Evolutionary conservation across 2,113 vertebrate species (phyloP), one percentile per base, ranked within the genome.

Genomic region (Archocentrus centrarchus): DNA sequence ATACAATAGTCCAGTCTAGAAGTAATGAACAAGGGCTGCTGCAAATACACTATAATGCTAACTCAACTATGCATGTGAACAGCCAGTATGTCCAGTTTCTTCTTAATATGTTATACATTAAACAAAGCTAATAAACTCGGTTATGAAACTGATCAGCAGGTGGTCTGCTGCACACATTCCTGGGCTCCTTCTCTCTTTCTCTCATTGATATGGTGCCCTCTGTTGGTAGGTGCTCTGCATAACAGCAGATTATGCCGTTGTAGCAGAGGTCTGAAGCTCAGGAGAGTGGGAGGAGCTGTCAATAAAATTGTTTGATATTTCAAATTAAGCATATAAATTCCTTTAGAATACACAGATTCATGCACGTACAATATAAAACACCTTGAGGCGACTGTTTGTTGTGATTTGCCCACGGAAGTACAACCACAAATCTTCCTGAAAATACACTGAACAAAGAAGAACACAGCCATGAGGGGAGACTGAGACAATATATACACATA

Each of bases 191-290:
- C 37, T 37, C 37, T 37, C 35, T 35, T 35, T 35, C 11, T 18
- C 15, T 22, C 13, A 44, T 75, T 78, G 83, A 32, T 11, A 14
- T 11, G 30, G 15, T 0, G 73, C 87, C 89, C 85, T 47, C 93
- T 92, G 75, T 11, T 64, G 91, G 79, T 18, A 59, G 35, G 32
- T 78, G 39, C 27, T 50, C 47, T 30, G 50, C 61, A 84, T 73
- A 78, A 83, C 77, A 44, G 6, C 2, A n/a, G 35, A 39, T 84
- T 55, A 66, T 77, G 15, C 22, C 61, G 64, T 18, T 77, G 47
- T 0, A n/a, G 11, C 11, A 37, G 63, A 7, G 17, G 15, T 55
- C 27, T 73, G 53, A 61, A 18, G 62, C 24, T 44, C n/a, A 62
- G 13, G 7, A 61, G 32, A 10, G 15, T 57, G n/a, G 30, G 14